phyloP scores from a whole-genome alignment of 2,888 invertebrate species.

The Hirtodrosophila alboralis region DNA sequence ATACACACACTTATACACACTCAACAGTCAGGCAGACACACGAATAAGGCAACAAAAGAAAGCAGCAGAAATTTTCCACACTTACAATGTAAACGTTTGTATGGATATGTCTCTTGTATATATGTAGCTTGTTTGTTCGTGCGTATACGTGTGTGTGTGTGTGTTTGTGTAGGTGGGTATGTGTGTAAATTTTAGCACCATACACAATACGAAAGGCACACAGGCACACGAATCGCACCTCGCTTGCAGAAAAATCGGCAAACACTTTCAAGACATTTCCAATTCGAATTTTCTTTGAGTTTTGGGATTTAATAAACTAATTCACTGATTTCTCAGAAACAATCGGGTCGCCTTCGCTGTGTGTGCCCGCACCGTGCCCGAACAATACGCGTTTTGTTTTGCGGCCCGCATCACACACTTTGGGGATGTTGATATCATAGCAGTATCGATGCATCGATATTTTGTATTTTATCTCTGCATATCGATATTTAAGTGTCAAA shows the following conservation, averaged over 20 bases:
- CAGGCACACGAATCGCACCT: conserved; percentile 39
- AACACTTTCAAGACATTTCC: conserved; percentile 53
- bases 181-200: conserved; percentile 64
- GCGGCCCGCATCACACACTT: conserved; percentile 58
- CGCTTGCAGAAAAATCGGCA: too few relatives aligned
- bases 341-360: conserved; percentile 24
- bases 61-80: conserved; percentile 67
- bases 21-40: conserved; percentile 26
- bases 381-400: conserved; percentile 62
- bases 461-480: neutral
- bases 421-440: conserved; percentile 51
- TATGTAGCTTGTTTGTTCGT: conserved; percentile 6
- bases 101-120: conserved; percentile 15
- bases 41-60: conserved; percentile 61
- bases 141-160: conserved; percentile 23
- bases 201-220: conserved; percentile 57
- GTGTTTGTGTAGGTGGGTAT: conserved; percentile 44
- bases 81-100: conserved; percentile 55
- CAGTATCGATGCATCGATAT: conserved; percentile 41
- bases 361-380: conserved; percentile 54
- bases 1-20: conserved; percentile 18
- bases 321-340: conserved; percentile 43
- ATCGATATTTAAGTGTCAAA: neutral
- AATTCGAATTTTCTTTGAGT: conserved; percentile 12
- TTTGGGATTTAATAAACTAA: conserved; percentile 31